These are phyloP conservation scores for Sardinella longiceps DNA, from an alignment of 2,797 vertebrate species.

Conservation along the genomic window DNA sequence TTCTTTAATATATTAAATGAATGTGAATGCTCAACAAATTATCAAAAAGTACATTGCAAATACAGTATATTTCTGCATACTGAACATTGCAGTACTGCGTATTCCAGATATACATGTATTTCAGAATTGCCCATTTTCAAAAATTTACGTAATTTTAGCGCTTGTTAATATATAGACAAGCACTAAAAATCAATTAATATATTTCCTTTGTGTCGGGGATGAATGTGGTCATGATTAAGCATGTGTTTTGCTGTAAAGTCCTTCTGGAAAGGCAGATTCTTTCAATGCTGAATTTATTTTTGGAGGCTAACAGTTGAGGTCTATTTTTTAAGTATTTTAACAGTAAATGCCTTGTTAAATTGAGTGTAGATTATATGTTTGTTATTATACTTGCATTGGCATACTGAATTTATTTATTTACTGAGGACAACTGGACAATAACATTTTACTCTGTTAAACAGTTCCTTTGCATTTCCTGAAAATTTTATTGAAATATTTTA, in stretches of 20 bases:
- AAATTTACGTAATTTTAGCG: too few relatives aligned
- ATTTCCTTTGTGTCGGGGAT: too few relatives aligned
- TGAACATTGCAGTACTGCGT: too few relatives aligned
- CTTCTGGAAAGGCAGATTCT: neutral
- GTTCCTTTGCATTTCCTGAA: neutral
- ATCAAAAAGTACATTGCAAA: too few relatives aligned
- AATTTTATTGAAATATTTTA: neutral
- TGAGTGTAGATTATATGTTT: neutral
- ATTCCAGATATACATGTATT: too few relatives aligned
- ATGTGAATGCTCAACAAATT: too few relatives aligned
- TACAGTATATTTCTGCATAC: too few relatives aligned
- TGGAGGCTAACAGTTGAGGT: neutral
- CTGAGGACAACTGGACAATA: neutral
- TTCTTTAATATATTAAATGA: too few relatives aligned
- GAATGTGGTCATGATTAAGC: neutral
- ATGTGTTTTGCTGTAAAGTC: neutral
- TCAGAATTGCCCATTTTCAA: too few relatives aligned
- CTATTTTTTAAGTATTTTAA: neutral
- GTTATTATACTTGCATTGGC: neutral
- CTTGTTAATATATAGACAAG: too few relatives aligned
- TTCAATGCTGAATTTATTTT: neutral
- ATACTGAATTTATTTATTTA: neutral
- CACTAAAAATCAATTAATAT: too few relatives aligned
- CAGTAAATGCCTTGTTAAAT: conserved; percentile 8
- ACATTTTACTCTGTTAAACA: neutral